A percentile compares a stretch with the other conserved stretches of the same genome.
These are phyloP conservation scores for Esox niger DNA, from an alignment of 2,113 vertebrate genomes.

Conservation along the genomic window DNA sequence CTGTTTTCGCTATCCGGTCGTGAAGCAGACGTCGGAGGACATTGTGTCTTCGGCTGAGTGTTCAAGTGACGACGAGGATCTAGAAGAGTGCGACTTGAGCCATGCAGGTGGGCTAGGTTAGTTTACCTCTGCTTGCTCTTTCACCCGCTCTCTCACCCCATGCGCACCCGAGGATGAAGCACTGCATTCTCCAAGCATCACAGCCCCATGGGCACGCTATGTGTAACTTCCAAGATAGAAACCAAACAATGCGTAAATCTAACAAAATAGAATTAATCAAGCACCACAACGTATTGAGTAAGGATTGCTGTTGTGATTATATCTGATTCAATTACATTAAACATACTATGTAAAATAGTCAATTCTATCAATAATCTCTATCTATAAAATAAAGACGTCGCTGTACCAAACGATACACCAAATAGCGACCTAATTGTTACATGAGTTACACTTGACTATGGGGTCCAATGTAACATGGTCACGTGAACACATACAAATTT, in stretches of 20 bases:
- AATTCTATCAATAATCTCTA: not conserved
- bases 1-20: not conserved
- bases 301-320: not conserved
- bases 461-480: conserved; percentile 78
- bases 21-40: conserved; percentile 82
- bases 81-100: conserved; percentile 94
- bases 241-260: not conserved
- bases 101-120: conserved; percentile 98
- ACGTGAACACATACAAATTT: conserved; percentile 78
- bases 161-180: conserved; percentile 76
- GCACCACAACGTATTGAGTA: not conserved
- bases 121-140: conserved; percentile 93
- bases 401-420: conserved; percentile 10
- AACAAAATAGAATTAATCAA: not conserved
- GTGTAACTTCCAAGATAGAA: conserved; percentile 62
- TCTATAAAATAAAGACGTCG: conserved; percentile 22
- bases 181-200: conserved; percentile 79
- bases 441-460: conserved; percentile 80
- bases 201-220: conserved; percentile 84
- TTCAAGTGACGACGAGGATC: conserved; percentile 96
- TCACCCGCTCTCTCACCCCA: conserved; percentile 70
- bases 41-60: conserved; percentile 96
- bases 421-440: conserved; percentile 30
- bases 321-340: not conserved
- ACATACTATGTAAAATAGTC: not conserved